Base-by-base conservation (phyloP, 2,113 vertebrate species). In the Galbula dea region DNA sequence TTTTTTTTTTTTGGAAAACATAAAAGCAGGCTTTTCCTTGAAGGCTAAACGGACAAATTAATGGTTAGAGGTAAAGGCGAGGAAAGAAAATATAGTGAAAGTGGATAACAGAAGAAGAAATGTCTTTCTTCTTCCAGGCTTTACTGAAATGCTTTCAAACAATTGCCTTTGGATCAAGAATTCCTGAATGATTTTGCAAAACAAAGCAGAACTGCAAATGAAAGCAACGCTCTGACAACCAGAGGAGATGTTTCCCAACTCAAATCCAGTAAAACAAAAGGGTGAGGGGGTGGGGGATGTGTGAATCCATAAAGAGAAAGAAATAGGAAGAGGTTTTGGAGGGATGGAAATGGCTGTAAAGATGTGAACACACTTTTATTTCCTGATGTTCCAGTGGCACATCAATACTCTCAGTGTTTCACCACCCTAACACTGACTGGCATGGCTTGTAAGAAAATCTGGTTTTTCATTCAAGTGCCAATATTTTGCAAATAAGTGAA, bases 401-500 rank as follows among this genome's bases (percentile, higher is more conserved):
- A 67, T 54, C 58, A 43, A 32, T 32, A 88, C 73, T 69, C 74
- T 69, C 71, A n/a, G 5, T 46, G 55, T 91, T 94, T 94, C 83
- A 87, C 59, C 66, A 49, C 73, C 78, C 22, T 36, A 69, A 29
- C 67, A 58, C 3, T 30, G 34, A 83, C 73, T 30, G 37, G 19
- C 63, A 62, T 58, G 81, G 61, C 90, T 95, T 93, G 85, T 59
- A 92, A 82, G 67, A 94, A 51, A 94, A 89, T 86, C 69, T 91
- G 48, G 15, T 49, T 83, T 93, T 96, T 89, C 66, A 49, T 81
- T 83, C 82, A 80, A 78, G 67, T 85, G 71, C 49, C 26, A 34
- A 83, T 92, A 39, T 71, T 96, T 96, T 95, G 81, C 68, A 39
- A 89, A 88, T 71, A 78, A 96, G 68, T 93, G 83, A n/a, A 93